Evolutionary conservation across 2,113 vertebrate species (phyloP), one percentile per base, ranked within the genome.

Genomic region (Catharus bicknelli): DNA sequence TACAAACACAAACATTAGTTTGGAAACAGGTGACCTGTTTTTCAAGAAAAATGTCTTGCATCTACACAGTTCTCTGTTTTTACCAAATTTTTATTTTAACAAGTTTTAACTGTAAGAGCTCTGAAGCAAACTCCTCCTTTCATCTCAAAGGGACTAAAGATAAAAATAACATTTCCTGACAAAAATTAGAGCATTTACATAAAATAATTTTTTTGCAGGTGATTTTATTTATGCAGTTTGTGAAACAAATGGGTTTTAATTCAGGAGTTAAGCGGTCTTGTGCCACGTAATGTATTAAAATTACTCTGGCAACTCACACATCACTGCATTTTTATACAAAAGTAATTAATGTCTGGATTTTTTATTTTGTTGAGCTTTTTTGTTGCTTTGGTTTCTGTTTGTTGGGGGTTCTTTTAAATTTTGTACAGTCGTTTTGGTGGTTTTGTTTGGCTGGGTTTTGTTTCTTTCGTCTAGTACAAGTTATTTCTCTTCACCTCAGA

Each of bases 401-500:
- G 10, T 22, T 38, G 9, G 17, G 1, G 1, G 10, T 5, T 34
- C 16, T 43, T 16, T 43, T 25, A 0, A 3, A 40, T 67, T 45
- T 77, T 38, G 2, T 63, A 40, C 1, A 0, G 13, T 25, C 20
- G 0, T 30, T 87, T 62, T 47, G 16, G 23, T 5, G 4, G 16
- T 9, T 62, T 78, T 54, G 2, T 27, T 51, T 58, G 7, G 4
- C 36, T 57, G 7, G 0, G 3, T 47, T 69, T 25, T 40, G 27
- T 27, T 22, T 82, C 58, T 36, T 50, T 69, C 11, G 1, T 36
- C 43, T 85, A 66, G 8, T 53, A 14, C 22, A 2, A 82, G 11
- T n/a, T 69, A 58, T n/a, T 85, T 74, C 55, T 74, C 51, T 75
- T 78, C 26, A 45, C 8, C 25, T 83, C 34, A 38, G 22, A 75